Conservation (phyloP, 2,797 vertebrate species). For the Peromyscus nudipes region DNA sequence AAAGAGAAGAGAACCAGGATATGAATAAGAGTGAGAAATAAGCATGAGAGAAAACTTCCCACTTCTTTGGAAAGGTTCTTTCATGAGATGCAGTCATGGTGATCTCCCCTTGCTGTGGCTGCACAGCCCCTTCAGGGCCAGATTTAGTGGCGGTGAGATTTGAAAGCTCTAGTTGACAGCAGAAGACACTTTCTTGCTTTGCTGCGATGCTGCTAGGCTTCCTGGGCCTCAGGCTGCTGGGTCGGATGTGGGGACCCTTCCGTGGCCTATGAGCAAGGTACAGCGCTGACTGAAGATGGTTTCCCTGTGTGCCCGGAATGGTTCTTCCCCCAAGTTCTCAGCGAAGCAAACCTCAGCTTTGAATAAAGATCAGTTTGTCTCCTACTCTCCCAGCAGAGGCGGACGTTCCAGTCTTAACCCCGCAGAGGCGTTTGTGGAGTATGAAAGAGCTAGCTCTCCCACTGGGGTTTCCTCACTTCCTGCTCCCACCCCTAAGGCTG, state of each 20-base stretch:
- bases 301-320: background rate
- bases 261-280: background rate
- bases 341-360: background rate
- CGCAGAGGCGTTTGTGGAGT: background rate
- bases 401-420: background rate
- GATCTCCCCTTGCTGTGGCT: background rate
- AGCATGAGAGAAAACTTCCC: background rate
- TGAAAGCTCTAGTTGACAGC: background rate
- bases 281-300: background rate
- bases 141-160: background rate
- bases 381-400: background rate
- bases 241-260: background rate
- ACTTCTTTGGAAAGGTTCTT: background rate
- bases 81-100: background rate
- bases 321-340: background rate
- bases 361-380: background rate
- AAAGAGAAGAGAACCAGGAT: background rate
- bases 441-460: fast-evolving
- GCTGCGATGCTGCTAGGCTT: background rate
- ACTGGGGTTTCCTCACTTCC: background rate
- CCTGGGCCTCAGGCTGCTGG: background rate
- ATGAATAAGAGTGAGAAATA: background rate
- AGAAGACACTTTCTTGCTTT: no score
- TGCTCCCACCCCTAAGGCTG: background rate
- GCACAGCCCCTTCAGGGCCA: background rate